Conservation (phyloP, 2,113 vertebrate genomes). For the Ammodytes dubius region DNA sequence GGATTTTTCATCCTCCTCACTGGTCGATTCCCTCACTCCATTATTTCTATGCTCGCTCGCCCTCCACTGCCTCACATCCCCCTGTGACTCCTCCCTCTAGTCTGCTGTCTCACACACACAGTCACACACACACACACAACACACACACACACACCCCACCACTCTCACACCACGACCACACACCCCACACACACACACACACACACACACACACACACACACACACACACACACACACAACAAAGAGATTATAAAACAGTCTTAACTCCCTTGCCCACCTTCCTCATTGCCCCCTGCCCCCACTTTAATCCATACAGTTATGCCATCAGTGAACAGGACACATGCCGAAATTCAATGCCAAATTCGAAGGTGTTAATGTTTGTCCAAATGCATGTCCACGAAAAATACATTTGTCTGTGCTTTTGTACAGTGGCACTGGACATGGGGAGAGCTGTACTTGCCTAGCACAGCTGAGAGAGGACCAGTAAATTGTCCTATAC, state of each 20-base stretch:
- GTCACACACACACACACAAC: slow-evolving; percentile 37
- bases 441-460: background rate
- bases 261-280: slow-evolving; percentile 31
- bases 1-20: slow-evolving; percentile 72
- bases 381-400: background rate
- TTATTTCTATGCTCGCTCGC: slow-evolving; percentile 66
- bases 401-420: background rate
- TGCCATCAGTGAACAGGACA: slow-evolving; percentile 11
- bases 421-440: background rate
- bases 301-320: slow-evolving; percentile 56
- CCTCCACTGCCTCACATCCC: slow-evolving; percentile 33
- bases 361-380: slow-evolving; percentile 19
- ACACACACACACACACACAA: slow-evolving; percentile 27
- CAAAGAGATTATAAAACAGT: slow-evolving; percentile 31
- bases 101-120: slow-evolving; percentile 25
- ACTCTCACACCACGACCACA: too few relatives aligned
- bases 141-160: slow-evolving; percentile 7
- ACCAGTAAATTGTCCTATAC: background rate
- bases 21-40: slow-evolving; percentile 75
- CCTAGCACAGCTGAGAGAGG: background rate
- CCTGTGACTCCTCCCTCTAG: slow-evolving; percentile 45
- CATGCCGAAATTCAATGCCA: slow-evolving; percentile 39
- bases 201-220: slow-evolving; percentile 34
- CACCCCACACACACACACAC: slow-evolving; percentile 28
- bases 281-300: slow-evolving; percentile 28